Evolutionary conservation across 2,888 invertebrate genomes (phyloP).

Genomic region (Ceramica pisi): DNA sequence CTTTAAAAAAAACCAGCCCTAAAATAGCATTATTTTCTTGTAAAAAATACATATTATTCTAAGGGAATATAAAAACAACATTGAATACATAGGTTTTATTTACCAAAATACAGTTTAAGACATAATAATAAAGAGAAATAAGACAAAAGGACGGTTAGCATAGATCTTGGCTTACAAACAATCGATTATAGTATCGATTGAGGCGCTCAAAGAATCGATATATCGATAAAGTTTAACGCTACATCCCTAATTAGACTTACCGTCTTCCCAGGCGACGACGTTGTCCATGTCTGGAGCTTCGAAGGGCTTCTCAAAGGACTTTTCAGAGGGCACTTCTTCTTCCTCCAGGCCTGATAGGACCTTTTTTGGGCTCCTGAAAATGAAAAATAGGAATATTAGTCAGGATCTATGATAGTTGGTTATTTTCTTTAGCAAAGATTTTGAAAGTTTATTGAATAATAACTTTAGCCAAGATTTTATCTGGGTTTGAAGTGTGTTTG

Average conservation of each 20-base stretch:
- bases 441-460: too few relatives aligned
- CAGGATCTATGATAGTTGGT: background rate
- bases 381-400: background rate
- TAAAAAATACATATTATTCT: conserved; percentile 7
- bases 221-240: conserved; percentile 28
- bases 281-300: conserved; percentile 75
- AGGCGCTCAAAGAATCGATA: conserved; percentile 40
- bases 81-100: conserved; percentile 60
- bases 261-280: conserved; percentile 87
- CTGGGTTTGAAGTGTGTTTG: too few relatives aligned
- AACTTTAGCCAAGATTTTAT: too few relatives aligned
- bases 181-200: conserved; percentile 58
- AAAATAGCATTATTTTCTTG: background rate
- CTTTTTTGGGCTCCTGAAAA: conserved; percentile 84
- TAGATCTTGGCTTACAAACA: conserved; percentile 50
- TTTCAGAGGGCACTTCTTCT: conserved; percentile 68
- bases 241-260: conserved; percentile 76
- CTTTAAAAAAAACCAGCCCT: background rate
- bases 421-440: too few relatives aligned
- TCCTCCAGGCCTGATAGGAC: conserved; percentile 78
- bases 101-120: conserved; percentile 48
- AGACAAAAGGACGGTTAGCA: conserved; percentile 48
- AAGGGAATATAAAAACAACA: conserved; percentile 61
- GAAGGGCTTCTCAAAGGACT: conserved; percentile 67
- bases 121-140: conserved; percentile 29